Base-by-base conservation (phyloP, 2,888 invertebrate genomes). In the Melipona beecheii region DNA sequence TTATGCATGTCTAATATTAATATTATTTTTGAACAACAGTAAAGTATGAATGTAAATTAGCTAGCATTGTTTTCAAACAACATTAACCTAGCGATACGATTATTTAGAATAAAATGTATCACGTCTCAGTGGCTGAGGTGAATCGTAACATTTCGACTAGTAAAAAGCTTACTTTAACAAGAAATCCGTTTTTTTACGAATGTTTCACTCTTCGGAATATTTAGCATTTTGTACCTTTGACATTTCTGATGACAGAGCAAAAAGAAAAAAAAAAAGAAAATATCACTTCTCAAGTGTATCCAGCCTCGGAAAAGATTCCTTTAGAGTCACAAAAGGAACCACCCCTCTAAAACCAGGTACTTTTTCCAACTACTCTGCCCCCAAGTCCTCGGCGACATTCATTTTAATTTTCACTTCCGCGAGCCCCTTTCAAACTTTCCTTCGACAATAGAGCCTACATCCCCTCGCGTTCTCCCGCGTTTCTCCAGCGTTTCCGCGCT, bases 341-440 rank as follows among this genome's bases (percentile, higher is more conserved):
- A 21, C 0, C n/a, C 31, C 21, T 50, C 31, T 52, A 4, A 49
- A 66, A 54, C 64, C 9, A 6, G 50, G 52, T 43, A 54, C 19
- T 56, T 54, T 15, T 5, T 24, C 27, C 24, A n/a, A n/a, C n/a
- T 4, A 49, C 65, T 21, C 36, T 9, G 43, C 24, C 27, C 64
- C 21, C 50, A 2, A n/a, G 27, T 73, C 36, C 64, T 74, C 36
- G 64, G 65, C 56, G 56, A 75, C 27, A 43, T 75, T 75, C 74
- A 27, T 75, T 65, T 75, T 66, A 75, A 75, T 75, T 75, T 75
- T 65, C 65, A 56, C 65, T 75, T 75, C 74, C 62, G 64, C 64
- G 52, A 74, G 52, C 19, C n/a, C 64, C 65, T 56, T 68, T 75
- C 65, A 54, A 43, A 74, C 43, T 36, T 9, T 43, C 24, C 36